Conservation (phyloP, 1,140 invertebrate genomes). For the Tetramorium simillimum region DNA sequence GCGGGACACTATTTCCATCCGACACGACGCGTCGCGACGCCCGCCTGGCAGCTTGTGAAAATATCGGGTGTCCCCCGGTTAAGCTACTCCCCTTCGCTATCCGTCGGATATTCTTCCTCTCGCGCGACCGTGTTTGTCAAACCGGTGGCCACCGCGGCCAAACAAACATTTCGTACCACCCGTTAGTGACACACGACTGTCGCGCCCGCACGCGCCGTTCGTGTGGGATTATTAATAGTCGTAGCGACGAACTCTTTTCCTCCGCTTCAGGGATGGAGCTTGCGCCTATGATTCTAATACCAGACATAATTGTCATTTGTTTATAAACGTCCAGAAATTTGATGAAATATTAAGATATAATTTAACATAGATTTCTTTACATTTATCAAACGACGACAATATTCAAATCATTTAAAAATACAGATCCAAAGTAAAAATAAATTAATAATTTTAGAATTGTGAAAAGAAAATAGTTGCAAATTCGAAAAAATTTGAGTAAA, state of each 20-base stretch:
- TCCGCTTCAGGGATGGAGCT: conserved; percentile 43
- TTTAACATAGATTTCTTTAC: neutral
- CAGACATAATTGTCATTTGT: neutral
- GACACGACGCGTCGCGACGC: conserved; percentile 20
- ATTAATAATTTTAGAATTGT: neutral
- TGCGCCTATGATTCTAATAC: neutral
- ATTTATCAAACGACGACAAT: neutral
- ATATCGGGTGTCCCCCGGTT: conserved; percentile 66
- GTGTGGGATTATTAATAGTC: conserved; percentile 70
- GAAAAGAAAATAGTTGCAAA: neutral
- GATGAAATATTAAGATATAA: neutral
- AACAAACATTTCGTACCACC: conserved; percentile 78
- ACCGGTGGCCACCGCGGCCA: conserved; percentile 73
- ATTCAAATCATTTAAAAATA: neutral
- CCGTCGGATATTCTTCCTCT: conserved; percentile 33
- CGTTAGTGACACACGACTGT: conserved; percentile 75
- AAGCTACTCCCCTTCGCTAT: conserved; percentile 33
- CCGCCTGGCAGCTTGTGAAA: conserved; percentile 71
- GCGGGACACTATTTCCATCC: conserved; percentile 68
- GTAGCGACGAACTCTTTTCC: conserved; percentile 59
- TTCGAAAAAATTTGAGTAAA: neutral
- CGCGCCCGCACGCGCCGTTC: conserved; percentile 64
- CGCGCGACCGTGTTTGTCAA: conserved; percentile 78
- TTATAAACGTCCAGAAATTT: neutral
- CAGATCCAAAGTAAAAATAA: neutral